Percentiles rank a stretch among this genome's conserved stretches.
phyloP scores from a whole-genome alignment of 2,888 invertebrate species.

The Agonum fuliginosum region DNA sequence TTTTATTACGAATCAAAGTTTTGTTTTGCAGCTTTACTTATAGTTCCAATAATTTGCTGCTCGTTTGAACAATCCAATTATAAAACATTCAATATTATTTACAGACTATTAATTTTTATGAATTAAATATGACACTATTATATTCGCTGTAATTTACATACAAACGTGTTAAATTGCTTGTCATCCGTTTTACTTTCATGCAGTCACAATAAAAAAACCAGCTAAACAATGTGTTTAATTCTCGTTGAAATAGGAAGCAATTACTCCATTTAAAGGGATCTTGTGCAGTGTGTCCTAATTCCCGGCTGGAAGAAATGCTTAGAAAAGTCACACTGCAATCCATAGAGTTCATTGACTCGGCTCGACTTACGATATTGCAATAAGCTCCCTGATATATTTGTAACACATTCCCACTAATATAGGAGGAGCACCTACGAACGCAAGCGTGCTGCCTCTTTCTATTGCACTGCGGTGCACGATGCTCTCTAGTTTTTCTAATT shows the following conservation, averaged over 20 bases:
- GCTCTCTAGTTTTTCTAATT: slow-evolving; percentile 20
- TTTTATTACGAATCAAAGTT: no score
- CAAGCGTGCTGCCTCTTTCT: background rate
- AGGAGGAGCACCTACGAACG: slow-evolving; percentile 7
- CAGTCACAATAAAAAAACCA: no score
- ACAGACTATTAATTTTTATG: background rate
- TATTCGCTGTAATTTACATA: slow-evolving; percentile 10
- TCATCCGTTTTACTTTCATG: background rate
- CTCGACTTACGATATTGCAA: slow-evolving; percentile 64
- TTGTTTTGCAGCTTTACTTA: no score
- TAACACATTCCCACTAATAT: slow-evolving; percentile 64
- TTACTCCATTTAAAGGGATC: slow-evolving; percentile 1
- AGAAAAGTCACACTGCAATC: slow-evolving; percentile 31
- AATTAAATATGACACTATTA: no score
- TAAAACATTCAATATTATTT: no score
- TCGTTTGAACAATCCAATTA: no score
- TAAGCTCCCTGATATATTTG: slow-evolving; percentile 64
- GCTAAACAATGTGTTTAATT: no score
- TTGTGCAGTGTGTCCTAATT: slow-evolving; percentile 1
- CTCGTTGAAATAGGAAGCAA: background rate
- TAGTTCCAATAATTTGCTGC: no score
- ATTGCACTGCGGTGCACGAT: background rate
- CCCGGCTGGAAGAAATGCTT: slow-evolving; percentile 46
- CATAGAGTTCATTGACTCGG: slow-evolving; percentile 69
- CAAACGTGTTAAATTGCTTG: slow-evolving; percentile 18